A percentile compares a stretch with the other conserved stretches of the same genome.
These are phyloP conservation scores for Trichomalopsis sarcophagae DNA, from an alignment of 1,140 invertebrate genomes.

Conservation along the genomic window DNA sequence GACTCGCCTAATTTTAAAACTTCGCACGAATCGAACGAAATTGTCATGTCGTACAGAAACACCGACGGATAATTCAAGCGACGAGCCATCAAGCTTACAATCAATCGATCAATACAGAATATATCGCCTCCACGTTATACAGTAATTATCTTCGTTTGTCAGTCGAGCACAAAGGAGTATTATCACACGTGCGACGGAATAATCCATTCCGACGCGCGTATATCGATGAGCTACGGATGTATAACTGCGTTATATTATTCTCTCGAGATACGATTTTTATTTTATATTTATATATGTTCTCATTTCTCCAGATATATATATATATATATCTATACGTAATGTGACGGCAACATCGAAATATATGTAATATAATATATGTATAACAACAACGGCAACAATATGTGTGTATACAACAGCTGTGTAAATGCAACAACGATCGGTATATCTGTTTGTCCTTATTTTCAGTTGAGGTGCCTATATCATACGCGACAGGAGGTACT, in stretches of 20 bases:
- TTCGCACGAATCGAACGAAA: too few species aligned
- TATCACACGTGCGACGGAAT: not conserved
- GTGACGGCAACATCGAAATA: slow-evolving; percentile 42
- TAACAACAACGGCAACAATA: slow-evolving; percentile 48
- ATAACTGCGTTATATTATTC: not conserved
- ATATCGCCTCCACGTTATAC: not conserved
- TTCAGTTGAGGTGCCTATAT: not conserved
- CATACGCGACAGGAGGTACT: not conserved
- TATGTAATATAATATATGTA: slow-evolving; percentile 19
- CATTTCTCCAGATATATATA: not conserved
- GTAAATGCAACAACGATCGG: slow-evolving; percentile 39
- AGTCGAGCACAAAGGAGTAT: not conserved
- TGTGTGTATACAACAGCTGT: slow-evolving; percentile 42
- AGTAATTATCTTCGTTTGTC: not conserved
- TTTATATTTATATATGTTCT: not conserved
- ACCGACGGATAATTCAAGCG: not conserved
- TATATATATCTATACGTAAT: not conserved
- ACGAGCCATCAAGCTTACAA: not conserved
- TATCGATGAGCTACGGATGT: not conserved
- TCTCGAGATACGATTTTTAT: not conserved
- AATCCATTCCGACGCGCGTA: not conserved
- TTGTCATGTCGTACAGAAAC: too few species aligned
- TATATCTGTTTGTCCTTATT: not conserved
- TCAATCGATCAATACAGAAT: not conserved
- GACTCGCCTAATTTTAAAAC: too few species aligned